Base-by-base conservation (phyloP, 1,140 invertebrate species). In the Ostrea denselamellosa region DNA sequence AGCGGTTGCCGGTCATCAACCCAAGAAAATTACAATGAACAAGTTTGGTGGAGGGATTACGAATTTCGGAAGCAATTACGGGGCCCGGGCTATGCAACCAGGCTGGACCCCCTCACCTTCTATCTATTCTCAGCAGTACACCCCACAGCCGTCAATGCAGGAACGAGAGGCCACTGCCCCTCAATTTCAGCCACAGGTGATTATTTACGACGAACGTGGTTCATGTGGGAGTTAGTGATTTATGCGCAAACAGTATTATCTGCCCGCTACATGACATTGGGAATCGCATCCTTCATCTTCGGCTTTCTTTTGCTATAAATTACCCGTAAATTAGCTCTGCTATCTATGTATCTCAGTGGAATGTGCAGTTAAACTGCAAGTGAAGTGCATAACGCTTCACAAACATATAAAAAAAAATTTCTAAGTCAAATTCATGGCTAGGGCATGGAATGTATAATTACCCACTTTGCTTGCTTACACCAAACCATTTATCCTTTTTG, bases 11-110 rank as follows among this genome's bases (percentile, higher is more conserved):
- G 93, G 93, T 8, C 90, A 90, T 87, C 88, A 90, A 83, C 93
- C 92, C 22, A 92, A 90, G 84, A 93, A 93, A 88, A 86, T 92
- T 4, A 92, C 90, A 8, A 53, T 92, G 81, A 90, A 87, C 85
- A 92, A 91, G 51, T 91, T 91, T 83, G 92, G 92, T 85, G 92
- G 92, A 28, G 92, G 92, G 12, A 90, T 89, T 8, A 90, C 91
- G 8, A 90, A 91, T 56, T 93, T 92, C 83, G 93, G 93, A 62
- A 44, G 8, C 0, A 85, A 12, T 44, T 56, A 51, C 71, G 82
- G 53, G 51, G 28, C 87, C 28, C 53, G 81, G 22, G 53, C 65
- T 51, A 54, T n/a, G 68, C 83, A 85, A 58, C 71, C 87, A n/a
- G 85, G 68, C 17, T 88, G 85, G 71, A 54, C 28, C n/a, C 85